phyloP scores from a whole-genome alignment of 2,113 vertebrate species.

The Phycodurus eques region DNA sequence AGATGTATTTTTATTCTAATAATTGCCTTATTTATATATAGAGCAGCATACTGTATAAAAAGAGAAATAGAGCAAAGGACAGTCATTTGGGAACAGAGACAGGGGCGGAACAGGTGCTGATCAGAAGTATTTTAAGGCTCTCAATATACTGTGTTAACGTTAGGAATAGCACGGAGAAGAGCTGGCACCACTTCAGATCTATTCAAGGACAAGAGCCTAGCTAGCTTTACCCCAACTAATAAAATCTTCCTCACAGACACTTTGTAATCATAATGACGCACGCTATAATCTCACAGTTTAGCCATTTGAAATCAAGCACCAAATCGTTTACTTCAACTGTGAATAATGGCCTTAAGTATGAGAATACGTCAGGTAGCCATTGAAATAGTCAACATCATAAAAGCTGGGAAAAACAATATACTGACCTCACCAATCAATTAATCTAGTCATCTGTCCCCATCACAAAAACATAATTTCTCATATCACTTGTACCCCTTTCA shows the following conservation, averaged over 20 bases:
- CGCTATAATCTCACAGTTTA: not conserved
- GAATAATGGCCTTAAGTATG: not conserved
- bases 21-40: not conserved
- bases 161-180: constrained; percentile 75
- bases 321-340: not conserved
- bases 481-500: not conserved
- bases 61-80: constrained; percentile 10
- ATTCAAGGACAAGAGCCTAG: constrained; percentile 58
- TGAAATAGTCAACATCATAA: not conserved
- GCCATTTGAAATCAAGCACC: constrained; percentile 1
- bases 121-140: constrained; percentile 63
- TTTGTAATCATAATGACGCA: constrained; percentile 11
- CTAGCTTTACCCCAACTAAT: constrained; percentile 42
- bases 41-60: not conserved
- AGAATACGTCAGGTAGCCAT: not conserved
- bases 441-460: not conserved
- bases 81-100: constrained; percentile 39
- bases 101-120: constrained; percentile 40
- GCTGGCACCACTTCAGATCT: constrained; percentile 79
- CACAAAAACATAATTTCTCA: not conserved
- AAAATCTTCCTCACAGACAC: constrained; percentile 44
- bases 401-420: not conserved
- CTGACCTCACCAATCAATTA: not conserved
- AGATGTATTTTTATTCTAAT: not conserved
- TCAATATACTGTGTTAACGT: constrained; percentile 78